A percentile compares a stretch with the other conserved stretches of the same genome.
phyloP scores from a whole-genome alignment of 2,797 vertebrate species.

The Myotis vivesi region DNA sequence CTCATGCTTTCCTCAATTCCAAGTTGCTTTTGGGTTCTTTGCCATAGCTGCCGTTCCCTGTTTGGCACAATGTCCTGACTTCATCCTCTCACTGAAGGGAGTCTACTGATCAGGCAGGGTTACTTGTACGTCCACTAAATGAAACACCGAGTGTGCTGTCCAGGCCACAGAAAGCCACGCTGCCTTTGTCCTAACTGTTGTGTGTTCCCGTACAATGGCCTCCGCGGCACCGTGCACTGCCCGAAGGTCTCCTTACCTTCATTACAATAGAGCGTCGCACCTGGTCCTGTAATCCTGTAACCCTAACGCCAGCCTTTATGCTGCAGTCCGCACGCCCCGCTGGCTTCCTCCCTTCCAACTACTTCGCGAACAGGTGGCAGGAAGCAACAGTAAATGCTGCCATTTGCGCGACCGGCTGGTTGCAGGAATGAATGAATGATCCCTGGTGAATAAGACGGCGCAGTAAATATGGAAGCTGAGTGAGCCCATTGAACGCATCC shows the following conservation, averaged over 20 bases:
- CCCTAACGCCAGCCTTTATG: constrained; percentile 37
- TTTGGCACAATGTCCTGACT: neutral
- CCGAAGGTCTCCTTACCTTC: constrained; percentile 34
- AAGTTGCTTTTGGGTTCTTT: neutral
- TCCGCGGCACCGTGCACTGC: too few relatives aligned
- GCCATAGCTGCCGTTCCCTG: neutral
- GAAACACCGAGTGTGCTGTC: neutral
- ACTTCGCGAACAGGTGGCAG: neutral
- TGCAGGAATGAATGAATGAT: neutral
- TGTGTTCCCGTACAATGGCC: neutral
- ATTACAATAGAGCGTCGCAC: neutral
- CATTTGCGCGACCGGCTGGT: neutral
- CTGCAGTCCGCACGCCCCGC: neutral
- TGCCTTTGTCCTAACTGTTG: constrained; percentile 49
- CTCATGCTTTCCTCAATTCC: neutral
- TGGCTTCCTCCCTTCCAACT: neutral
- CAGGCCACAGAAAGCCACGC: neutral
- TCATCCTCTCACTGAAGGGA: neutral
- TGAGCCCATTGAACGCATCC: neutral
- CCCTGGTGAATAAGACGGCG: neutral
- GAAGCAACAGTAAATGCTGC: neutral
- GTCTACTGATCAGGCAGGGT: neutral
- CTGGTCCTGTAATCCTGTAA: neutral
- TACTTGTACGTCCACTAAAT: neutral
- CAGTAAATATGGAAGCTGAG: neutral